Percentiles rank a stretch among this genome's conserved stretches.
These are phyloP conservation scores for Eupithecia insigniata DNA, from an alignment of 2,888 invertebrate species.

Conservation along the genomic window DNA sequence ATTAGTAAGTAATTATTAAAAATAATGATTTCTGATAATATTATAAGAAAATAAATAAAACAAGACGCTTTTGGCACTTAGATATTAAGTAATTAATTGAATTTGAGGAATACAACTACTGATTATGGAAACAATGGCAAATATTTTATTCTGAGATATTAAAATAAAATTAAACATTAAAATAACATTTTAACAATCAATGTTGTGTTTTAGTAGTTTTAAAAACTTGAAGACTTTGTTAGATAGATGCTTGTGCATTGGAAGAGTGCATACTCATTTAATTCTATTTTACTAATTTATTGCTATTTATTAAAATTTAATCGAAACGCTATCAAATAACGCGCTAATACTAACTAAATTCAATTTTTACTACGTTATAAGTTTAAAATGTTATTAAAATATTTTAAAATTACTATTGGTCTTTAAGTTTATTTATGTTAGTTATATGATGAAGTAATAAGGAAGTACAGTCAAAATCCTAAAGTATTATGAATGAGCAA, in stretches of 20 bases:
- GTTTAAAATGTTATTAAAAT: slow-evolving; percentile 70
- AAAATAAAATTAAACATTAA: not conserved
- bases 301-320: slow-evolving; percentile 64
- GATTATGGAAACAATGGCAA: slow-evolving; percentile 5
- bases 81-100: slow-evolving; percentile 37
- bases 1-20: slow-evolving; percentile 1
- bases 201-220: slow-evolving; percentile 23
- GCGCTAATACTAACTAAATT: slow-evolving; percentile 65
- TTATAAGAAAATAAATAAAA: slow-evolving; percentile 46
- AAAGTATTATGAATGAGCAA: slow-evolving; percentile 70
- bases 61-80: slow-evolving; percentile 72
- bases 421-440: slow-evolving; percentile 72
- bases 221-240: slow-evolving; percentile 36
- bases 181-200: slow-evolving; percentile 14
- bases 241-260: slow-evolving; percentile 50
- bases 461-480: slow-evolving; percentile 61
- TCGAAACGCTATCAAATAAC: slow-evolving; percentile 69
- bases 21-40: slow-evolving; percentile 1
- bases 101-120: slow-evolving; percentile 5
- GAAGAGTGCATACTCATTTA: slow-evolving; percentile 64
- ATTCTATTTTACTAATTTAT: slow-evolving; percentile 59
- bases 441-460: slow-evolving; percentile 67
- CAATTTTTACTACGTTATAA: slow-evolving; percentile 56
- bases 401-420: slow-evolving; percentile 78
- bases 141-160: not conserved